Conservation (phyloP, 2,797 vertebrate species). For the Gambusia yucatana region DNA sequence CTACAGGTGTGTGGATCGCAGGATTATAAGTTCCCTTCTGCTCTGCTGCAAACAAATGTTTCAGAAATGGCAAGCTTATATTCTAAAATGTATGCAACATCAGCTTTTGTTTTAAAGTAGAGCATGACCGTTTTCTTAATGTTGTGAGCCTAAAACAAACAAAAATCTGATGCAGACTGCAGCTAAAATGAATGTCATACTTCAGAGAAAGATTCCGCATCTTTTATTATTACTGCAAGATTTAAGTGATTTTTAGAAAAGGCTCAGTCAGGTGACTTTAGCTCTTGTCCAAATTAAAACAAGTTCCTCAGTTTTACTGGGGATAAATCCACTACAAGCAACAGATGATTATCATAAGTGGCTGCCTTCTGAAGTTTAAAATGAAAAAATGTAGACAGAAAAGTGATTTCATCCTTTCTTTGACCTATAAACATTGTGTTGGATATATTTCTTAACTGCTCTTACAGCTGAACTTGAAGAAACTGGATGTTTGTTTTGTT, state of each 20-base stretch:
- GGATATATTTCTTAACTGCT: constrained; percentile 1
- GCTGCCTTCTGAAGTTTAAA: constrained; percentile 4
- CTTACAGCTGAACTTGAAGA: neutral
- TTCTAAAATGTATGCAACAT: neutral
- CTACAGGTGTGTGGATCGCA: neutral
- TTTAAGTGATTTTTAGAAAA: neutral
- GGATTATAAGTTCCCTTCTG: constrained; percentile 4
- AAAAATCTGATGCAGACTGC: neutral
- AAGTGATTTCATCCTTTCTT: constrained; percentile 9
- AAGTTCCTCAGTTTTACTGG: neutral
- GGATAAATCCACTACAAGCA: neutral
- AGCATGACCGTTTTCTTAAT: neutral
- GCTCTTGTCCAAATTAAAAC: neutral
- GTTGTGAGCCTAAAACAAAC: neutral
- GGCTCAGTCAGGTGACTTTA: neutral
- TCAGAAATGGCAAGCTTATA: neutral
- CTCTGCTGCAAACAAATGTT: constrained; percentile 2
- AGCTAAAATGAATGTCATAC: neutral
- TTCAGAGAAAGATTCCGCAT: neutral
- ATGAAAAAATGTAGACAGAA: neutral
- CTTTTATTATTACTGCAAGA: neutral
- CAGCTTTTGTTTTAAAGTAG: neutral
- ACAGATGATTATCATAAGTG: neutral
- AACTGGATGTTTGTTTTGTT: constrained; percentile 9
- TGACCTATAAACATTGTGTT: constrained; percentile 2